Evolutionary conservation across 2,797 vertebrate species (phyloP).

Genomic region (Sebastiscus albofasciatus): DNA sequence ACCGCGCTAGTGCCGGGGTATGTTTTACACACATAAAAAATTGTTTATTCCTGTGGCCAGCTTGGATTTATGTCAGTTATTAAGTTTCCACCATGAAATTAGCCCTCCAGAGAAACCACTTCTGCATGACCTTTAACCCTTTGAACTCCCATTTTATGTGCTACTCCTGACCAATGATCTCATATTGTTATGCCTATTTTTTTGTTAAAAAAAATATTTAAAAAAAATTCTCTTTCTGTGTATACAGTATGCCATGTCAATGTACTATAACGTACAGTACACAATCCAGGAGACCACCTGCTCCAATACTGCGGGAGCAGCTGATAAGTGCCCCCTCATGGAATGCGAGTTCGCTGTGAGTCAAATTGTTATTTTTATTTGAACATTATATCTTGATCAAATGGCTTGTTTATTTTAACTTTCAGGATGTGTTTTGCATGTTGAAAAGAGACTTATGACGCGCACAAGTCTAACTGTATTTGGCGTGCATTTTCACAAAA

Average conservation of each 20-base stretch:
- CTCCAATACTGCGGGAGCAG: constrained; percentile 2
- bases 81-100: background rate
- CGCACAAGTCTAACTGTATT: background rate
- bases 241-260: constrained; percentile 23
- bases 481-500: background rate
- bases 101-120: background rate
- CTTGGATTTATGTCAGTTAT: background rate
- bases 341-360: constrained; percentile 83
- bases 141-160: background rate
- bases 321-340: constrained; percentile 72
- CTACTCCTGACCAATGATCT: background rate
- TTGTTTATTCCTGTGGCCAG: background rate
- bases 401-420: background rate
- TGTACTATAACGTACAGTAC: constrained; percentile 60
- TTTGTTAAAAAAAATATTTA: background rate
- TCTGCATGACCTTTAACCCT: background rate
- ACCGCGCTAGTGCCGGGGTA: constrained; percentile 60
- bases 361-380: constrained; percentile 15
- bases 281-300: constrained; percentile 77
- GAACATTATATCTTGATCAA: background rate
- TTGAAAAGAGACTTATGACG: background rate
- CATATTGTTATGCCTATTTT: background rate
- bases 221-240: background rate
- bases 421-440: background rate
- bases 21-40: background rate